Conservation (phyloP, 2,113 vertebrate genomes). For the Hiodon alosoides region DNA sequence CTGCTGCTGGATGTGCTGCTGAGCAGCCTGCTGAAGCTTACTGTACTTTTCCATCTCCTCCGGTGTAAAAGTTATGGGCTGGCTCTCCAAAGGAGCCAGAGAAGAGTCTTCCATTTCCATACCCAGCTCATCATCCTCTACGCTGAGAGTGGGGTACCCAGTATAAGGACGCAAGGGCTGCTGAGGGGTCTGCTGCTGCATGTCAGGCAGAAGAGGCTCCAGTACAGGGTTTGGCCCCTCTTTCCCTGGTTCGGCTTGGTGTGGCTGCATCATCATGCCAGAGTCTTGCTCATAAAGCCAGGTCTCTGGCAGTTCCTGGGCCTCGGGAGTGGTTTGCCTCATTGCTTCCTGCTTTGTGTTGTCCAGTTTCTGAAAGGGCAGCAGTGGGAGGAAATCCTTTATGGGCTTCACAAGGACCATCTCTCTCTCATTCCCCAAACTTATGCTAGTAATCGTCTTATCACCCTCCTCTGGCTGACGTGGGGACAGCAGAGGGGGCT, state of each 20-base stretch:
- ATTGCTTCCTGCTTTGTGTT: conserved; percentile 60
- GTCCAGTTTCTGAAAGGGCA: conserved; percentile 64
- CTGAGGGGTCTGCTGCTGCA: conserved; percentile 56
- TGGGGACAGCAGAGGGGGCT: conserved; percentile 64
- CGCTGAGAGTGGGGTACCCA: conserved; percentile 66
- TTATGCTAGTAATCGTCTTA: conserved; percentile 57
- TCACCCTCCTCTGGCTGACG: conserved; percentile 67
- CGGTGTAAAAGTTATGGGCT: conserved; percentile 93
- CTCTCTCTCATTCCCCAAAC: conserved; percentile 59
- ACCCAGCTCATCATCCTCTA: conserved; percentile 70
- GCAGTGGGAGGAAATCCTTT: conserved; percentile 72
- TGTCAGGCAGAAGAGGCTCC: conserved; percentile 71
- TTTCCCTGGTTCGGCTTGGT: conserved; percentile 55
- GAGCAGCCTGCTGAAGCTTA: conserved; percentile 93
- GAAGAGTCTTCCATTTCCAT: conserved; percentile 81
- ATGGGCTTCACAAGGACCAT: conserved; percentile 71
- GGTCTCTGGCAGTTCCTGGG: conserved; percentile 52
- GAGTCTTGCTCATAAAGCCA: conserved; percentile 60
- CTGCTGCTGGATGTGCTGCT: conserved; percentile 98
- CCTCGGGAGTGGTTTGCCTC: conserved; percentile 50
- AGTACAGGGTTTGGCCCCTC: conserved; percentile 61
- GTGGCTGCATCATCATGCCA: conserved; percentile 53
- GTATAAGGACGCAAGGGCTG: conserved; percentile 69
- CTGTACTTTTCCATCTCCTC: conserved; percentile 99
- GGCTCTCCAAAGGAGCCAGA: conserved; percentile 88